Evolutionary conservation across 2,888 invertebrate genomes (phyloP).

Genomic region (Pteria penguin): DNA sequence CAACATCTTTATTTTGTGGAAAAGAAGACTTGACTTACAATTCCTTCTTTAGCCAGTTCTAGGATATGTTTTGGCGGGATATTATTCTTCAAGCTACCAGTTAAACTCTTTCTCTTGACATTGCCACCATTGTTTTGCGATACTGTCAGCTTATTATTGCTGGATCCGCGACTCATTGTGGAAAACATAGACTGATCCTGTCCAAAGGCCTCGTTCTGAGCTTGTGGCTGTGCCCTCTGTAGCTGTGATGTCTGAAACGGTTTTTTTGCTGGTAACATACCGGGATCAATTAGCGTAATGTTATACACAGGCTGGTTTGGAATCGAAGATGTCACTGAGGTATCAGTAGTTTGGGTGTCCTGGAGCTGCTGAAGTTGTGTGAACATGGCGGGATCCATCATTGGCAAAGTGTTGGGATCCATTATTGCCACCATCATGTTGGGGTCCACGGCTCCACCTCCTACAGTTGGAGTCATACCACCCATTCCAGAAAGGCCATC

Average conservation of each 20-base stretch:
- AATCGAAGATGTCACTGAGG: not conserved
- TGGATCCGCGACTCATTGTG: not conserved
- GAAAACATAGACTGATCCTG: slow-evolving; percentile 3
- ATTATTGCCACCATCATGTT: not conserved
- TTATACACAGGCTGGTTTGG: not conserved
- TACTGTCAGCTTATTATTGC: slow-evolving; percentile 2
- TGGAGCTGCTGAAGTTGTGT: not conserved
- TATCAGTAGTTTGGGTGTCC: not conserved
- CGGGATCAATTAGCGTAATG: not conserved
- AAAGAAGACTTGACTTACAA: no score
- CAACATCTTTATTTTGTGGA: no score
- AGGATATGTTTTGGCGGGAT: slow-evolving; percentile 6
- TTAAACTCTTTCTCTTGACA: not conserved
- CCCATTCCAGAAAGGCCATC: not conserved
- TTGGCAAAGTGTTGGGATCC: not conserved
- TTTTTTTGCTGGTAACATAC: not conserved
- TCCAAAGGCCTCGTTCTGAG: not conserved
- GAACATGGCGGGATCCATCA: slow-evolving; percentile 5
- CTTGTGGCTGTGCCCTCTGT: not conserved
- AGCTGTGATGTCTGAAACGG: not conserved
- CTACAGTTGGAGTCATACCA: not conserved
- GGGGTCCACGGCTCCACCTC: not conserved
- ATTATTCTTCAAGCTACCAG: slow-evolving; percentile 3
- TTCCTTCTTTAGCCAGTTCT: slow-evolving; percentile 21
- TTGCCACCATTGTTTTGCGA: not conserved